A percentile compares a stretch with the other conserved stretches of the same genome.
Evolutionary conservation across 2,113 vertebrate genomes (phyloP).

Genomic region (Esox niger): DNA sequence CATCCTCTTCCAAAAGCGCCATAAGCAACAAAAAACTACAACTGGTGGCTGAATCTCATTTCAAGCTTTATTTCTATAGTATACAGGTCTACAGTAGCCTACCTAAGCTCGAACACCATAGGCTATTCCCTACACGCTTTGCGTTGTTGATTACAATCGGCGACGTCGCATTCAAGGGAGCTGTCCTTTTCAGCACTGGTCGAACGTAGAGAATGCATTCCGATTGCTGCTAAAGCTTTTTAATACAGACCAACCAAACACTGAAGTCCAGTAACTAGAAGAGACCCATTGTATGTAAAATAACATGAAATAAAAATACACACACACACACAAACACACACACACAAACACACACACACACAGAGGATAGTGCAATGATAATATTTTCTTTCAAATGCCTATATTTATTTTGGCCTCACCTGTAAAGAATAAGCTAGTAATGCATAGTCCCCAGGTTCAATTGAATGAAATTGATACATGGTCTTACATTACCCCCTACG

Average conservation of each 20-base stretch:
- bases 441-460: slow-evolving; percentile 46
- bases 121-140: slow-evolving; percentile 46
- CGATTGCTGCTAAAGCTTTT: slow-evolving; percentile 70
- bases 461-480: slow-evolving; percentile 35
- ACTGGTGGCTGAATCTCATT: slow-evolving; percentile 65
- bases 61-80: slow-evolving; percentile 66
- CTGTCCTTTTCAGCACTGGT: slow-evolving; percentile 75
- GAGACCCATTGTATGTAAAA: slow-evolving; percentile 64
- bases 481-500: slow-evolving; percentile 40
- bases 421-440: slow-evolving; percentile 17
- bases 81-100: slow-evolving; percentile 70
- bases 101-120: slow-evolving; percentile 53
- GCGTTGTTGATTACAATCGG: slow-evolving; percentile 57
- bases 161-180: slow-evolving; percentile 68
- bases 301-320: not conserved
- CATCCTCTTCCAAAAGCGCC: slow-evolving; percentile 66
- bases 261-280: slow-evolving; percentile 51
- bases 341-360: no score
- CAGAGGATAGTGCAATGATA: slow-evolving; percentile 67
- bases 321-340: no score
- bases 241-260: slow-evolving; percentile 63
- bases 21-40: slow-evolving; percentile 65
- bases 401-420: slow-evolving; percentile 39
- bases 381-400: slow-evolving; percentile 57
- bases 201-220: slow-evolving; percentile 64